Base-by-base conservation (phyloP, 2,797 vertebrate genomes). In the Acestrorhynchus altus region DNA sequence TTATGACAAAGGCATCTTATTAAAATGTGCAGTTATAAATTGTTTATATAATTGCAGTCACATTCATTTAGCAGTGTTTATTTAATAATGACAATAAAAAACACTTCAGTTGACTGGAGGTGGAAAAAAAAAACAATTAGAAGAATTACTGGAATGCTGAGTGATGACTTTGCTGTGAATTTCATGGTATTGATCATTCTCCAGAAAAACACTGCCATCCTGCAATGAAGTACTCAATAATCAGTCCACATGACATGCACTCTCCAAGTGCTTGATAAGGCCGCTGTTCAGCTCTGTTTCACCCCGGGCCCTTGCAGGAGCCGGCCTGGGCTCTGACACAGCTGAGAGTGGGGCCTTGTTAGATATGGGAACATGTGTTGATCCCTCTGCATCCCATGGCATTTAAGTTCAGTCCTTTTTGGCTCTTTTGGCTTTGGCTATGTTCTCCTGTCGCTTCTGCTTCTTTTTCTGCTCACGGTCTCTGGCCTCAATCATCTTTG, bases 391-490 rank as follows among this genome's bases (percentile, higher is more conserved):
- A 63, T 77, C 54, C 61, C 69, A 59, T 51, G 56, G 18, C 61
- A 52, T 72, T 44, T 77, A 15, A 13, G 20, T 81, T 97, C 90
- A 99, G 81, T 98, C 97, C 86, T 95, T 98, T 93, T 99, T 98
- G 70, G 91, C 92, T 91, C 96, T 92, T 91, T 99, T 99, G 88
- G 96, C 96, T 89, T 96, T 98, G 80, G 95, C 96, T 84, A 99
- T 98, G 87, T 99, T 99, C 90, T 99, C 98, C 86, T 99, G 96
- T 35, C 97, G 95, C 84, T 96, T 98, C 89, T 98, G 96, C 86
- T 97, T 99, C 90, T 97, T 98, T 91, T 98, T 99, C 84, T 97
- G 96, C 78, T 99, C 97, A 52, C 95, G 94, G 82, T 99, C 98
- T 64, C 94, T 95, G 79, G 93, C 96, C 90, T 99, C 97, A 35